Conservation (phyloP, 2,888 invertebrate genomes). For the Orthosia gothica region DNA sequence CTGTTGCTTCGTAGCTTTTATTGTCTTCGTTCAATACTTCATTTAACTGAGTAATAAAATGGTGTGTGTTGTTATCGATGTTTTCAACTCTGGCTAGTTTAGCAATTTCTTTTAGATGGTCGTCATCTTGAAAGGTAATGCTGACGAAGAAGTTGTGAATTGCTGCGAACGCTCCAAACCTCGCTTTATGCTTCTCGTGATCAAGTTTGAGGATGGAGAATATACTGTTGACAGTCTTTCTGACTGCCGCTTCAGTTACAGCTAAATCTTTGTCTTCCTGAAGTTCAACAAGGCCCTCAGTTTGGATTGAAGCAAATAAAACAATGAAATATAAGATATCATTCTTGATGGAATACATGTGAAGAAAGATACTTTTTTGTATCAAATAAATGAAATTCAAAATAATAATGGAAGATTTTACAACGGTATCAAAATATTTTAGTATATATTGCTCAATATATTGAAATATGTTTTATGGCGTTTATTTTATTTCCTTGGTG, state of each 20-base stretch:
- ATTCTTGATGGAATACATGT: conserved; percentile 61
- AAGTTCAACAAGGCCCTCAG: conserved; percentile 68
- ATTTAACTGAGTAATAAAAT: conserved; percentile 76
- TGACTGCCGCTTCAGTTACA: conserved; percentile 70
- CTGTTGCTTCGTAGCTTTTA: conserved; percentile 54
- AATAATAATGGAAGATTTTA: conserved; percentile 40
- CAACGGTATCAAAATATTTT: conserved; percentile 32
- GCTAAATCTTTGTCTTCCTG: conserved; percentile 70
- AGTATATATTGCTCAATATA: conserved; percentile 58
- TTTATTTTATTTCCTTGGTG: conserved; percentile 48
- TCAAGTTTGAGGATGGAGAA: conserved; percentile 74
- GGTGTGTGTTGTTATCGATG: conserved; percentile 70
- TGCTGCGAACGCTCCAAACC: conserved; percentile 72
- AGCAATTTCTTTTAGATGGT: conserved; percentile 74
- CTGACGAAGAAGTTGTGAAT: conserved; percentile 79
- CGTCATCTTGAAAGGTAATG: conserved; percentile 74
- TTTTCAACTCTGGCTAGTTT: conserved; percentile 72
- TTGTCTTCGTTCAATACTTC: conserved; percentile 76
- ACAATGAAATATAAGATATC: conserved; percentile 57
- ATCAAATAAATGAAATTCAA: conserved; percentile 28
- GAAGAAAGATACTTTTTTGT: conserved; percentile 28
- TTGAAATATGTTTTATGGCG: conserved; percentile 56
- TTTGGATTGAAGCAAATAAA: conserved; percentile 41
- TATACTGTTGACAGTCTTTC: conserved; percentile 74
- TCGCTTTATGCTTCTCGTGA: conserved; percentile 64